Percentiles rank a stretch among this genome's conserved stretches.
Conservation (phyloP, 2,797 vertebrate species). For the Labroides dimidiatus region DNA sequence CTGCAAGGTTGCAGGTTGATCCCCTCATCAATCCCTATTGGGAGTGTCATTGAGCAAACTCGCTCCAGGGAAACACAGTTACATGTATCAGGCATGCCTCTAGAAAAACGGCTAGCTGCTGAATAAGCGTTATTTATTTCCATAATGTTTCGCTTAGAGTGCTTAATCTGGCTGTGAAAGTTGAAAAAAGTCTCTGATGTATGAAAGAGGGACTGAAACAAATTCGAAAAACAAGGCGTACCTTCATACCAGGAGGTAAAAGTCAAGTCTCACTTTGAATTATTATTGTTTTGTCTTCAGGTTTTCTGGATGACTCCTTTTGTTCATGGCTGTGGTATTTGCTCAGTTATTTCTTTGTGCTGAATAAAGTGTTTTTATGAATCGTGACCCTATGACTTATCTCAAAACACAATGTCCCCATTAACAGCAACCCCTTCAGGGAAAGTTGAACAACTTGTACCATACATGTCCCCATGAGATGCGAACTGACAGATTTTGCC, state of each 20-base stretch:
- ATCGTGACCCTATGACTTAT: too few species aligned
- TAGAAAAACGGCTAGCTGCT: neutral
- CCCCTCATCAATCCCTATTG: conserved; percentile 46
- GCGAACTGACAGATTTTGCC: conserved; percentile 15
- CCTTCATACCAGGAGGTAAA: neutral
- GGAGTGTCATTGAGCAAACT: conserved; percentile 22
- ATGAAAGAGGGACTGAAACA: neutral
- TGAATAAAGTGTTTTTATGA: neutral
- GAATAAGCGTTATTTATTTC: conserved; percentile 1
- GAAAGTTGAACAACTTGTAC: neutral
- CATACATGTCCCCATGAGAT: conserved; percentile 18
- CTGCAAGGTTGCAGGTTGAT: conserved; percentile 44
- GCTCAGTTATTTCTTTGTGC: neutral
- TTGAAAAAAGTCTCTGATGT: neutral
- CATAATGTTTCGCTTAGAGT: neutral
- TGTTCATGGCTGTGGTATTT: neutral
- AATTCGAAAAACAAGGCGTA: neutral
- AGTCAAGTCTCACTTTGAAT: neutral
- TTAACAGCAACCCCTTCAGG: neutral
- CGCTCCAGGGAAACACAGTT: conserved; percentile 6
- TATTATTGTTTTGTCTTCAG: conserved; percentile 5
- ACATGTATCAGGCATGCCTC: conserved; percentile 1
- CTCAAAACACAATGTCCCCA: neutral
- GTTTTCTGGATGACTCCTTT: neutral
- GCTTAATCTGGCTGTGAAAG: neutral